Evolutionary conservation across 2,113 vertebrate genomes (phyloP).

Genomic region (Alouatta palliata): DNA sequence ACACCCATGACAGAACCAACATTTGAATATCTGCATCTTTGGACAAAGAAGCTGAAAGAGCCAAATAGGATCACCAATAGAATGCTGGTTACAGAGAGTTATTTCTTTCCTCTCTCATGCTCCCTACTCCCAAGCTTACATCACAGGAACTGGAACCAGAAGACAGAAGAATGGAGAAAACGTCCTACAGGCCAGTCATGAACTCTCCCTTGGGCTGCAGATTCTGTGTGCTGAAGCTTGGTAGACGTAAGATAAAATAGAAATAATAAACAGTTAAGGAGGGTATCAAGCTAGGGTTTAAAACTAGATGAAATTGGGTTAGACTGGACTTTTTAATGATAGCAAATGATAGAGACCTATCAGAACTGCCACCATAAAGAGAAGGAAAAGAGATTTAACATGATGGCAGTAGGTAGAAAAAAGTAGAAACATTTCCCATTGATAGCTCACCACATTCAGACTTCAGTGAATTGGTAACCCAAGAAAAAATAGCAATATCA

Average conservation of each 20-base stretch:
- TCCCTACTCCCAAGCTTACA: background rate
- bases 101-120: background rate
- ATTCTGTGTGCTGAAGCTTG: background rate
- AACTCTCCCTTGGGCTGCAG: background rate
- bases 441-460: background rate
- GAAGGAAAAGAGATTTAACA: background rate
- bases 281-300: background rate
- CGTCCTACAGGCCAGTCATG: accelerated
- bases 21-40: too few species aligned
- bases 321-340: background rate
- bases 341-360: background rate
- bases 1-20: background rate
- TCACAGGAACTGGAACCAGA: background rate
- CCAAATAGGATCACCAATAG: background rate
- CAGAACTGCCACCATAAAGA: background rate
- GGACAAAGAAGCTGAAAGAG: background rate
- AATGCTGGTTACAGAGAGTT: background rate
- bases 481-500: background rate
- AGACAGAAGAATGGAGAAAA: background rate
- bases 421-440: background rate
- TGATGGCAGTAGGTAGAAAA: background rate
- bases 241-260: background rate
- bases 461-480: background rate
- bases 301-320: background rate
- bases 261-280: background rate